Conservation (phyloP, 1,140 invertebrate species). For the Calliopsis andreniformis region DNA sequence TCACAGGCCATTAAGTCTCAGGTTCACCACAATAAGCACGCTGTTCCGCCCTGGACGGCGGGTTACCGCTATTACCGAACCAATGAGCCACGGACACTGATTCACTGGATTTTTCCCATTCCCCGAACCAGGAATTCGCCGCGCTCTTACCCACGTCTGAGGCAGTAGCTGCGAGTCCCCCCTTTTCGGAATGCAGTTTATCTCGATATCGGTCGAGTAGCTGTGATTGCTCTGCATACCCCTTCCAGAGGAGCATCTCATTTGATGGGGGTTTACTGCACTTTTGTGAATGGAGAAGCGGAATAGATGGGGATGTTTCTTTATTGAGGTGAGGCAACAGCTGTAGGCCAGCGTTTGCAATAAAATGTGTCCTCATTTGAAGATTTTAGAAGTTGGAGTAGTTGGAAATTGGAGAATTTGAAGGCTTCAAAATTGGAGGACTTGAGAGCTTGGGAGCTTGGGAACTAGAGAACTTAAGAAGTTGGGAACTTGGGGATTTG, state of each 20-base stretch:
- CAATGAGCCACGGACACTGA: conserved; percentile 76
- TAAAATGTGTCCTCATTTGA: too few relatives aligned
- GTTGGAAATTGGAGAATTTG: too few relatives aligned
- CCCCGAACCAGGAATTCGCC: conserved; percentile 65
- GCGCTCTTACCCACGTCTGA: conserved; percentile 32
- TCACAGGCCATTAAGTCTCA: conserved; percentile 79
- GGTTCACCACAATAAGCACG: conserved; percentile 76
- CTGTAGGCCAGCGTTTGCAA: too few relatives aligned
- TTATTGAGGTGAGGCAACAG: too few relatives aligned
- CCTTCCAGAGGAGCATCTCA: neutral
- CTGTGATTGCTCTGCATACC: neutral
- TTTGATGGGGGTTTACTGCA: neutral
- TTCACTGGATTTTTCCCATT: conserved; percentile 72
- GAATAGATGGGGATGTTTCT: too few relatives aligned
- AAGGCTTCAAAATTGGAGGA: too few relatives aligned
- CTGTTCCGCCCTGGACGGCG: conserved; percentile 71
- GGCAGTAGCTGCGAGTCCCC: neutral
- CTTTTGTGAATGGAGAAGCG: neutral
- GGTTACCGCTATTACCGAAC: conserved; percentile 79
- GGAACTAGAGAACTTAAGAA: too few relatives aligned
- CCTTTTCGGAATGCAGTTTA: neutral
- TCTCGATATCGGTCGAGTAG: neutral
- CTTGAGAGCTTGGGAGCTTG: too few relatives aligned
- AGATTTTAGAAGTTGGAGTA: too few relatives aligned
- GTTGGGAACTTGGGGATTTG: too few relatives aligned